Evolutionary conservation across 2,113 vertebrate species (phyloP).

Genomic region (Calyptommatus sinebrachiatus): DNA sequence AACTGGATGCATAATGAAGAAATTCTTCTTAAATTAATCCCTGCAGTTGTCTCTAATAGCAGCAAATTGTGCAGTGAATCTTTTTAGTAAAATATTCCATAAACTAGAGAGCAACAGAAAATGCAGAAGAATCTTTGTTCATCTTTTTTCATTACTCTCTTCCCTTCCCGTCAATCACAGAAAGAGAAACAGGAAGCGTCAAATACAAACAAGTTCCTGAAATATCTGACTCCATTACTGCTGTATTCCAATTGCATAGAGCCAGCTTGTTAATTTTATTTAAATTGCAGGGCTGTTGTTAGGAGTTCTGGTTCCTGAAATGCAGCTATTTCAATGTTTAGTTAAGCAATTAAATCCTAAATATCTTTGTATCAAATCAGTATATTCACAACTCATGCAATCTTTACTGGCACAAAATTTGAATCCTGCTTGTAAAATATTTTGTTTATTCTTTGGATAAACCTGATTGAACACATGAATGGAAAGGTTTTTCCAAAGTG

Average conservation of each 20-base stretch:
- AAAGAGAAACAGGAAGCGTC: neutral
- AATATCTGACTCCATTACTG: neutral
- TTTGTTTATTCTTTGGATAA: neutral
- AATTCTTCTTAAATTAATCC: neutral
- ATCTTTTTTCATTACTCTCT: neutral
- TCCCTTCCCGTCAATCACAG: neutral
- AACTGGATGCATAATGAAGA: neutral
- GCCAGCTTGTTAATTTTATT: neutral
- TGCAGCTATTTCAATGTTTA: neutral
- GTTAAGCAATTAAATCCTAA: neutral
- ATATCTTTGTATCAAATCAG: neutral
- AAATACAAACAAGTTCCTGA: neutral
- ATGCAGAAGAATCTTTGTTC: neutral
- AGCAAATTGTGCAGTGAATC: too few relatives aligned
- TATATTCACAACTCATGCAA: neutral
- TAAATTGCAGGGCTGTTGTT: neutral
- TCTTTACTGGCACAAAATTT: neutral
- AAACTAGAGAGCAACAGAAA: neutral
- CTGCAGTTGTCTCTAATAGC: neutral
- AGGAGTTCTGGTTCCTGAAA: neutral
- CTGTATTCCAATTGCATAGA: neutral
- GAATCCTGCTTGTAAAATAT: neutral
- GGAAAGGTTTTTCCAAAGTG: constrained; percentile 4
- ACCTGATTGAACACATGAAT: neutral
- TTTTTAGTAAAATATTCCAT: neutral